Evolutionary conservation across 2,797 vertebrate species (phyloP).

Genomic region (Epinephelus awoara): DNA sequence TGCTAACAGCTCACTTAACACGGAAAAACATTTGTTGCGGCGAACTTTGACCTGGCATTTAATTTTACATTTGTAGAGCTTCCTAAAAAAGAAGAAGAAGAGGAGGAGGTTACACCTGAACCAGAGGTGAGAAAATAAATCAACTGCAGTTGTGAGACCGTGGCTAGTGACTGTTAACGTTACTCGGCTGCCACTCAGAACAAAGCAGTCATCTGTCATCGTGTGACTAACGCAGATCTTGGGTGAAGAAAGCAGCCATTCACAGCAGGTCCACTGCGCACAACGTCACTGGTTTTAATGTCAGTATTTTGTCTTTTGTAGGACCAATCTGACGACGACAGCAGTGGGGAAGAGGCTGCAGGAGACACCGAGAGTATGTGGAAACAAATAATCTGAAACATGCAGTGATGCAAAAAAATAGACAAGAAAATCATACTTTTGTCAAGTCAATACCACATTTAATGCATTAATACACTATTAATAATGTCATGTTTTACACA

Average conservation of each 20-base stretch:
- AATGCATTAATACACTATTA: background rate
- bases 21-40: background rate
- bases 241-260: background rate
- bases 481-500: background rate
- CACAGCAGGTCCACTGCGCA: background rate
- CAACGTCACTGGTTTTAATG: background rate
- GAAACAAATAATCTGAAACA: background rate
- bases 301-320: conserved; percentile 30
- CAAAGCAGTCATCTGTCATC: background rate
- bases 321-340: conserved; percentile 86
- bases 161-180: background rate
- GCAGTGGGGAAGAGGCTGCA: conserved; percentile 84
- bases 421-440: background rate
- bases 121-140: conserved; percentile 66
- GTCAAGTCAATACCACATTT: background rate
- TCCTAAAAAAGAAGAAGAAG: conserved; percentile 76
- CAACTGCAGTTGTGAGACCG: no score
- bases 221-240: background rate
- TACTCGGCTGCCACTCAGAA: background rate
- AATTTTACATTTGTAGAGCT: conserved; percentile 64
- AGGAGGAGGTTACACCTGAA: conserved; percentile 71
- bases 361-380: conserved; percentile 88
- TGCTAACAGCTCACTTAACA: background rate
- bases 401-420: background rate
- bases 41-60: background rate